Conservation (phyloP, 2,113 vertebrate genomes). For the Pimephales promelas region DNA sequence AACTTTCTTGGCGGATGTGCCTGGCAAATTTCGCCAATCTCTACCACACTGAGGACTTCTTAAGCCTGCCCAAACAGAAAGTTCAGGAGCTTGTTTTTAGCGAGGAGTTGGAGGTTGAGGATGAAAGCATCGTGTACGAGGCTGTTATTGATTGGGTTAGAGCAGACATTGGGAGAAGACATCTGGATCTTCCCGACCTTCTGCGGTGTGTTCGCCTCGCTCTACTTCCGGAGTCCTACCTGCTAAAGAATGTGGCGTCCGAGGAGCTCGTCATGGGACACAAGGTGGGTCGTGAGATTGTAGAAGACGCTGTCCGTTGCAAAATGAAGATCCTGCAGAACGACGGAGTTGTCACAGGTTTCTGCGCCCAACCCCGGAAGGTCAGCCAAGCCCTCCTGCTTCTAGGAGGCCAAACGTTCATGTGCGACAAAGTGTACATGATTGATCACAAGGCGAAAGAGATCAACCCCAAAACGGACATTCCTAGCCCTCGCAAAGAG, state of each 20-base stretch:
- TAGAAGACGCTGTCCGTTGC: conserved; percentile 81
- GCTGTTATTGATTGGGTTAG: conserved; percentile 84
- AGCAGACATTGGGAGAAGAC: conserved; percentile 73
- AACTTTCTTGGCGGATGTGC: conserved; percentile 84
- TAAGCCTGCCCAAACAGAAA: conserved; percentile 79
- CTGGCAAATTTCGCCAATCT: conserved; percentile 79
- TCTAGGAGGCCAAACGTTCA: conserved; percentile 83
- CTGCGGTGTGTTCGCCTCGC: conserved; percentile 81
- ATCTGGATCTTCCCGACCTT: conserved; percentile 76
- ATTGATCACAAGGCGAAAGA: conserved; percentile 83
- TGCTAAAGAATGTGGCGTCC: conserved; percentile 76
- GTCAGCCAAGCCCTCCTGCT: conserved; percentile 83
- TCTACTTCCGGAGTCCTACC: conserved; percentile 78
- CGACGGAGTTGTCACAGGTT: conserved; percentile 81
- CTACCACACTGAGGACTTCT: conserved; percentile 80
- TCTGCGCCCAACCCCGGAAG: conserved; percentile 82
- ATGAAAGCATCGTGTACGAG: conserved; percentile 83
- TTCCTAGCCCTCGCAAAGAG: conserved; percentile 84
- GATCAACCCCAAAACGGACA: conserved; percentile 83
- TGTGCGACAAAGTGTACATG: conserved; percentile 86
- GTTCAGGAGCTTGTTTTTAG: conserved; percentile 82
- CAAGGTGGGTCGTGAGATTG: conserved; percentile 80
- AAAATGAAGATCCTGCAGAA: conserved; percentile 86
- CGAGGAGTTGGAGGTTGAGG: conserved; percentile 84
- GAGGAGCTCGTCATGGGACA: conserved; percentile 82